phyloP scores from a whole-genome alignment of 1,140 invertebrate species.

The Episyrphus balteatus region DNA sequence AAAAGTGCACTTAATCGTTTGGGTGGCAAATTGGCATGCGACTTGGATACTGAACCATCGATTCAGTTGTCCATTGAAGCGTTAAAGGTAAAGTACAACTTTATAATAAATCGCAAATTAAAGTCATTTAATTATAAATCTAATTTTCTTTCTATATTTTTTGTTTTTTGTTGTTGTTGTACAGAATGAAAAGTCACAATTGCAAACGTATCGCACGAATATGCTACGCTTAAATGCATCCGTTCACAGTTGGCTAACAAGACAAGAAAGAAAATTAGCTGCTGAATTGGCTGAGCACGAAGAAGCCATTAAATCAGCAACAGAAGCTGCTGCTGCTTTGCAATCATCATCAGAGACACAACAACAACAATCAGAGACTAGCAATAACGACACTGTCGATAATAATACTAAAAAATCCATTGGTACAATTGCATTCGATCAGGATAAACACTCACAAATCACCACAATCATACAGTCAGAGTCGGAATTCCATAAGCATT shows the following conservation, averaged over 20 bases:
- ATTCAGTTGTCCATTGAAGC: constrained; percentile 33
- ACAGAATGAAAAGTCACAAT: constrained; percentile 50
- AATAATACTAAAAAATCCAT: constrained; percentile 2
- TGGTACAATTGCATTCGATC: background rate
- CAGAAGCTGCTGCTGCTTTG: constrained; percentile 3
- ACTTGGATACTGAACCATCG: constrained; percentile 33
- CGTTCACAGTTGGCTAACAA: constrained; percentile 58
- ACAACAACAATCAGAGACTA: constrained; percentile 1
- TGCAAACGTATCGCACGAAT: constrained; percentile 57
- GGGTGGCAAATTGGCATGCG: constrained; percentile 20
- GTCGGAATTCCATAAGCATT: constrained; percentile 39
- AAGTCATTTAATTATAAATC: background rate
- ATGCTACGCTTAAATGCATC: constrained; percentile 63
- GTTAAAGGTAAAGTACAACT: constrained; percentile 19
- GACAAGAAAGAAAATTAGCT: constrained; percentile 38
- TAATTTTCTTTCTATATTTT: background rate
- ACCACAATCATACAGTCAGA: constrained; percentile 28
- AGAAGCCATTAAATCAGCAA: constrained; percentile 6
- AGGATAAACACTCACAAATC: constrained; percentile 27
- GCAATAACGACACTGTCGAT: constrained; percentile 5
- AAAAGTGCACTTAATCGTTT: constrained; percentile 25
- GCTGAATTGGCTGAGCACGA: constrained; percentile 17
- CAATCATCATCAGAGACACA: background rate
- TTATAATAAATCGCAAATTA: background rate
- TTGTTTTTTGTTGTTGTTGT: constrained; percentile 14